Evolutionary conservation across 2,888 invertebrate species (phyloP).

Genomic region (Stenodera caucasica): DNA sequence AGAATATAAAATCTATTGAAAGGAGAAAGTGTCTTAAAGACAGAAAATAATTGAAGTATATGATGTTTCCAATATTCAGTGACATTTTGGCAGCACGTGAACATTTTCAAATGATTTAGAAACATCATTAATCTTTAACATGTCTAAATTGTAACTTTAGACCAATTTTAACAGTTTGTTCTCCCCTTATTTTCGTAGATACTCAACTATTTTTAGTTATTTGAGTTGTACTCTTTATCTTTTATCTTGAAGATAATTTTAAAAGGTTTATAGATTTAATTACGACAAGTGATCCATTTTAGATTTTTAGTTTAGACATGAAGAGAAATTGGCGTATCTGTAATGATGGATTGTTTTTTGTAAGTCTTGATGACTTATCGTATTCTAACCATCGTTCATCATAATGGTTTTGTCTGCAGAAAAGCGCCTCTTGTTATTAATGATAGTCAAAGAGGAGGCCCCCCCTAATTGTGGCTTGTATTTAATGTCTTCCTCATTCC

Average conservation of each 20-base stretch:
- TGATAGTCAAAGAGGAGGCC: slow-evolving; percentile 13
- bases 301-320: slow-evolving; percentile 5
- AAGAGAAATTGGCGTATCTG: slow-evolving; percentile 27
- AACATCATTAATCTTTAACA: slow-evolving; percentile 47
- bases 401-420: slow-evolving; percentile 18
- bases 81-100: slow-evolving; percentile 37
- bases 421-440: slow-evolving; percentile 14
- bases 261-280: neutral
- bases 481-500: slow-evolving; percentile 14
- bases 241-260: neutral
- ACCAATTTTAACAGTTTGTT: slow-evolving; percentile 40
- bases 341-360: slow-evolving; percentile 22
- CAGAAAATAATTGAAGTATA: neutral
- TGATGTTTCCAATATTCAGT: slow-evolving; percentile 35
- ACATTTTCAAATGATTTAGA: slow-evolving; percentile 37
- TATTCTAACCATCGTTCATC: slow-evolving; percentile 23
- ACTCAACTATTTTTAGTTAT: too few relatives aligned
- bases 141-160: slow-evolving; percentile 47
- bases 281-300: neutral
- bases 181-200: slow-evolving; percentile 39
- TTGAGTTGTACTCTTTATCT: neutral
- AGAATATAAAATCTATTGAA: too few relatives aligned
- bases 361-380: slow-evolving; percentile 21
- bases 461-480: slow-evolving; percentile 16
- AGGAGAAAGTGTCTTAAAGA: too few relatives aligned